phyloP scores from a whole-genome alignment of 2,113 vertebrate genomes.

The Varanus komodoensis region DNA sequence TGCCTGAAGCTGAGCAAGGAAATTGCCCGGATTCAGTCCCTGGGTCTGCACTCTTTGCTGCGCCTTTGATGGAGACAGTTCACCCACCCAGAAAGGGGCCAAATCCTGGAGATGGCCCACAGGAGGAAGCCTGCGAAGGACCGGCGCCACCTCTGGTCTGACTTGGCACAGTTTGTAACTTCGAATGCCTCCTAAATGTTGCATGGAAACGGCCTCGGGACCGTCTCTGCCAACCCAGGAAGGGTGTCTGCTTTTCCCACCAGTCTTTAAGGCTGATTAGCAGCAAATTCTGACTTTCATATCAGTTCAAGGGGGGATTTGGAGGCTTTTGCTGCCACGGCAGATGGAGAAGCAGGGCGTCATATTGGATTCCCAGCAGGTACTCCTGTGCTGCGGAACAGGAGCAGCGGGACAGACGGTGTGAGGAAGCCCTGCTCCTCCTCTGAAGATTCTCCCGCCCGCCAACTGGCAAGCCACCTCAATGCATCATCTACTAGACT shows the following conservation, averaged over 20 bases:
- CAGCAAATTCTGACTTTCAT: not conserved
- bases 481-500: not conserved
- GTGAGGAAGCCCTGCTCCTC: not conserved
- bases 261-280: not conserved
- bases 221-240: not conserved
- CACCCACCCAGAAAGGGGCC: not conserved
- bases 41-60: not conserved
- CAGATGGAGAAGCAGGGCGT: conserved; percentile 21
- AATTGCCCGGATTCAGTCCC: not conserved
- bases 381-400: not conserved
- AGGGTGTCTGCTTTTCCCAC: not conserved
- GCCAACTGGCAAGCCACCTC: not conserved
- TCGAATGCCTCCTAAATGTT: no score
- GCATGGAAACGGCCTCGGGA: not conserved
- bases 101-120: not conserved
- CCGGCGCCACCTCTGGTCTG: no score
- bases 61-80: no score
- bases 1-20: not conserved
- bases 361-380: conserved; percentile 34
- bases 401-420: not conserved
- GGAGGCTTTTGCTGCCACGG: not conserved
- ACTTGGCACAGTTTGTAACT: no score
- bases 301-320: conserved; percentile 20
- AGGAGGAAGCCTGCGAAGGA: not conserved
- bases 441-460: conserved; percentile 6